Evolutionary conservation across 2,888 invertebrate species (phyloP).

Genomic region (Syritta pipiens): DNA sequence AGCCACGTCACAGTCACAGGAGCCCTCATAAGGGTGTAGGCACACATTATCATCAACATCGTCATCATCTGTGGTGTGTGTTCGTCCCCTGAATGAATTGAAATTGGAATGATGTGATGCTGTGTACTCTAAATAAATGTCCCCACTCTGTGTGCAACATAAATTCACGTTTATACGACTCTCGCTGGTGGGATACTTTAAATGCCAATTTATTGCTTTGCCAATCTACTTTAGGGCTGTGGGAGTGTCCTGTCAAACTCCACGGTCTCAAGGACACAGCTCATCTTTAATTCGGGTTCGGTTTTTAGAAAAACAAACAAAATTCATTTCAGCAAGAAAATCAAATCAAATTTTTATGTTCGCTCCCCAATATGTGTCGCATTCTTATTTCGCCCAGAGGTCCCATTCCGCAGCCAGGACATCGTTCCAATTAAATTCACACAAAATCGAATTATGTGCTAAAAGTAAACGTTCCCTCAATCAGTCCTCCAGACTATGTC

Average conservation of each 20-base stretch:
- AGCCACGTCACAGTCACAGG: slow-evolving; percentile 9
- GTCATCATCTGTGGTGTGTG: slow-evolving; percentile 47
- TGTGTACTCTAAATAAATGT: slow-evolving; percentile 3
- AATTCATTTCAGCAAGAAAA: background rate
- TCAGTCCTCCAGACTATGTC: slow-evolving; percentile 2
- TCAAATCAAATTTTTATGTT: background rate
- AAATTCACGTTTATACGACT: slow-evolving; percentile 55
- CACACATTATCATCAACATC: slow-evolving; percentile 59
- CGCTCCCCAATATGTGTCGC: background rate
- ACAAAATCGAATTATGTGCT: slow-evolving; percentile 5
- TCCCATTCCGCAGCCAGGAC: background rate
- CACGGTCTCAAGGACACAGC: no score
- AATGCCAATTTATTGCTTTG: slow-evolving; percentile 66
- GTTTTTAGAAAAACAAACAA: background rate
- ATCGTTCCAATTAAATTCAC: slow-evolving; percentile 12
- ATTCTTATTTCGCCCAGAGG: background rate
- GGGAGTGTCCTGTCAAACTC: no score
- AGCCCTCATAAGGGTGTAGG: slow-evolving; percentile 36
- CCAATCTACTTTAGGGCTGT: slow-evolving; percentile 54
- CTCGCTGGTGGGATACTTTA: slow-evolving; percentile 55
- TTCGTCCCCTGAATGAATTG: slow-evolving; percentile 60
- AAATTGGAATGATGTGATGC: slow-evolving; percentile 62
- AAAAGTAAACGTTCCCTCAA: no score
- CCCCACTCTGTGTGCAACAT: slow-evolving; percentile 38
- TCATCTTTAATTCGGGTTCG: no score